Evolutionary conservation across 2,797 vertebrate genomes (phyloP), one percentile per base, ranked within the genome.

Genomic region (Catostomus latipinnis): DNA sequence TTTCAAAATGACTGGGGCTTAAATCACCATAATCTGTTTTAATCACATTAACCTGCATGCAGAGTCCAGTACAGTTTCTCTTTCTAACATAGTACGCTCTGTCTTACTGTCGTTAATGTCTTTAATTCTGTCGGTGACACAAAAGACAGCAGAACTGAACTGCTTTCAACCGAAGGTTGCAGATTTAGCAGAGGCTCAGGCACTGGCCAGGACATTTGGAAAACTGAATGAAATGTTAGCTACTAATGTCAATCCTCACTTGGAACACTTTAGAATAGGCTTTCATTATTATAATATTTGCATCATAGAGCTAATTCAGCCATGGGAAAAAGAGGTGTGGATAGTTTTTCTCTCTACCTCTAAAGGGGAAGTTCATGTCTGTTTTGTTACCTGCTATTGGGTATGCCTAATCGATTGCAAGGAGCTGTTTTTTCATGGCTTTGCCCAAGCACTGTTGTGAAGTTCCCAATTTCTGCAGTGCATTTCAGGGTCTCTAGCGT

Each of bases 31-130:
- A 34, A 34, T 34, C 1, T 34, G 34, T 34, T 34, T 22, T 34
- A 34, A 4, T 34, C 4, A 34, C 34, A 34, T 34, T 34, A 34
- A 34, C 34, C 34, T 34, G 34, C 4, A 34, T 34, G 34, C 34
- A 34, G 34, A 34, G 34, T 34, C 2, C 22, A 22, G 22, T 2
- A 22, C 22, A 22, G 2, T 22, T 34, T 34, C 34, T 34, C 4
- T 34, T 34, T 34, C 34, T 34, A 34, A 34, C 34, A 3, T 34
- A 34, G 34, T 34, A 34, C 2, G 34, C 34, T 34, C 52, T 66
- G 46, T 61, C 71, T 63, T 46, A 45, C 53, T 57, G 10, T 72
- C 54, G 34, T 71, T 65, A 54, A 54, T 66, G 73, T 62, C 50
- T 50, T 52, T 76, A 66, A 57, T 63, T 76, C 50, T 16, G 10